A percentile compares a stretch with the other conserved stretches of the same genome.
Evolutionary conservation across 2,113 vertebrate species (phyloP).

Genomic region (Callospermophilus lateralis): DNA sequence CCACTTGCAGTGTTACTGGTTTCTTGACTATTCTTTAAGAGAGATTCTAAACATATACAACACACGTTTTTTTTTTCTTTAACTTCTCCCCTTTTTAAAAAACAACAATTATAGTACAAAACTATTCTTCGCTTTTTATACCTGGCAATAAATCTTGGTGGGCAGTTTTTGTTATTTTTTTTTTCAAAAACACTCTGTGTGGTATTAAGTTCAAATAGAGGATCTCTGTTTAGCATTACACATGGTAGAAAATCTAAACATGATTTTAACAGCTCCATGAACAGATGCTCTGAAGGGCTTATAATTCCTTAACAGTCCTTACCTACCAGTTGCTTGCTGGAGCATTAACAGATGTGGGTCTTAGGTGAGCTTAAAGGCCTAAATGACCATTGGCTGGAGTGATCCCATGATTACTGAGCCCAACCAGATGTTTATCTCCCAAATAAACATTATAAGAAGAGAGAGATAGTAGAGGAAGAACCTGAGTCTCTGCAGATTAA

Average conservation of each 20-base stretch:
- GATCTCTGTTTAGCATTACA: neutral
- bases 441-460: neutral
- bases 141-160: neutral
- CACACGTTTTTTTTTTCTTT: neutral
- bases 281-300: neutral
- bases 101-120: neutral
- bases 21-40: neutral
- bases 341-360: neutral
- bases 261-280: constrained; percentile 3
- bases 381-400: neutral
- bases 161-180: neutral
- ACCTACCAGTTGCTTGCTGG: neutral
- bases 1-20: neutral
- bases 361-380: neutral
- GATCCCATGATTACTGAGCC: neutral
- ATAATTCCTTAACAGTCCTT: neutral
- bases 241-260: neutral
- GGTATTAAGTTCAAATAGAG: neutral
- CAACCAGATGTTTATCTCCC: neutral
- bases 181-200: neutral
- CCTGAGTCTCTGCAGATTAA: neutral
- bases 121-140: neutral
- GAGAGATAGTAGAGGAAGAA: neutral
- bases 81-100: neutral
- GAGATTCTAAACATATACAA: neutral